Evolutionary conservation across 1,140 invertebrate genomes (phyloP), one percentile per base, ranked within the genome.

Genomic region (Octopus sinensis): DNA sequence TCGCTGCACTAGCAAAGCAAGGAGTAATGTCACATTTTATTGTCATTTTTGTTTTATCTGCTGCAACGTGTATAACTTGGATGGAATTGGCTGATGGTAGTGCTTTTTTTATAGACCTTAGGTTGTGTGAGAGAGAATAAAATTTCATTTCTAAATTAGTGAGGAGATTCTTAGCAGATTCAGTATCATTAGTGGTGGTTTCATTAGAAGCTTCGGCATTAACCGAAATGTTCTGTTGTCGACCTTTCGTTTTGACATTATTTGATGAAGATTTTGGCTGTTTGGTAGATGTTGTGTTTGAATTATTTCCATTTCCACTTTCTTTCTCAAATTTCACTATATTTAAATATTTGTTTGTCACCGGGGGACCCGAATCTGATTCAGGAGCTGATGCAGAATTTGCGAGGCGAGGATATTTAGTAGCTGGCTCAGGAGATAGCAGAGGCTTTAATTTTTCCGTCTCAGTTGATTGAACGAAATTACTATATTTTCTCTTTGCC

Each of bases 41-140:
- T 4, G 51, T 30, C 84, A 86, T 85, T 79, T 83, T 85, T 30
- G 62, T 53, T 77, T 86, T 86, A 54, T 82, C 82, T 13, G 85
- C 62, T 13, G 84, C 85, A 80, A 84, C 84, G 71, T 86, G 81
- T 51, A 84, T 30, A 5, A 82, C 76, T 75, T 83, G 80, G 43
- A 85, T 75, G 17, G 68, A 5, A 73, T 73, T 73, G 9, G 13
- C 30, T 6, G 68, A 6, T n/a, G 7, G 5, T 23, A 13, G 13
- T 10, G 7, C 5, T 6, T 5, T 23, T 73, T 73, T 73, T 13
- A 17, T 73, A 6, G 68, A 6, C 13, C 7, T 73, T 73, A 73
- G 7, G 30, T 13, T 73, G 6, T 73, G 5, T 5, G 68, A 73
- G 7, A 73, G 13, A 5, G 7, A 6, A 73, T 73, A 73, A 23